Conservation (phyloP, 2,888 invertebrate species). For the Onchidella celtica region DNA sequence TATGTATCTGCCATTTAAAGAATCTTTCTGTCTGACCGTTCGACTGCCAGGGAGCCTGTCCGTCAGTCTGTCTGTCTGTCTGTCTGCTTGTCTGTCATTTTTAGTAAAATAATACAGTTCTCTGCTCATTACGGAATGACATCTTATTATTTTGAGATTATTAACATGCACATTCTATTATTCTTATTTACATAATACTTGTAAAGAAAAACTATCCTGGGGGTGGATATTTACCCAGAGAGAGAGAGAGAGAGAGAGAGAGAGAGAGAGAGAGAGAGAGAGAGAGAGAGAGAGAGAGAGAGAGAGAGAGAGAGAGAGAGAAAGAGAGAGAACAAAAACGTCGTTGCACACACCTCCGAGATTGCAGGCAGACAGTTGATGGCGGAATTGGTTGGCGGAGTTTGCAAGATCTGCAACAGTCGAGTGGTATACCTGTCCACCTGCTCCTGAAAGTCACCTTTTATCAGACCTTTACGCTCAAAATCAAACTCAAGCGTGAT, state of each 20-base stretch:
- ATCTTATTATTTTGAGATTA: too few relatives aligned
- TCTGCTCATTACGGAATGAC: too few relatives aligned
- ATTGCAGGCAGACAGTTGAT: not conserved
- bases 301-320: slow-evolving; percentile 43
- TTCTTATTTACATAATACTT: not conserved
- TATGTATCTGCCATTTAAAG: too few relatives aligned
- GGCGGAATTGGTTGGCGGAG: not conserved
- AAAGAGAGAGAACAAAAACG: slow-evolving; percentile 30
- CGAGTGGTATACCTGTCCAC: not conserved
- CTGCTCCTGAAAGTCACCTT: not conserved
- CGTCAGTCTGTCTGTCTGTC: too few relatives aligned
- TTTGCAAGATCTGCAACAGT: not conserved
- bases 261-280: not conserved
- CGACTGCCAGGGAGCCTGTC: too few relatives aligned
- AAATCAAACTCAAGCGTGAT: not conserved
- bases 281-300: slow-evolving; percentile 32
- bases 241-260: slow-evolving; percentile 10
- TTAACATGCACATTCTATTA: too few relatives aligned
- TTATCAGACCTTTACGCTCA: not conserved
- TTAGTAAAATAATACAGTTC: too few relatives aligned
- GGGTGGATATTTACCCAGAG: not conserved
- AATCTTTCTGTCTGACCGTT: too few relatives aligned
- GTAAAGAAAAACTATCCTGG: not conserved
- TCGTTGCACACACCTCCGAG: too few relatives aligned
- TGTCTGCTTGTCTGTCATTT: too few relatives aligned